A percentile compares a stretch with the other conserved stretches of the same genome.
phyloP scores from a whole-genome alignment of 2,797 vertebrate species.

The Chelonia mydas region DNA sequence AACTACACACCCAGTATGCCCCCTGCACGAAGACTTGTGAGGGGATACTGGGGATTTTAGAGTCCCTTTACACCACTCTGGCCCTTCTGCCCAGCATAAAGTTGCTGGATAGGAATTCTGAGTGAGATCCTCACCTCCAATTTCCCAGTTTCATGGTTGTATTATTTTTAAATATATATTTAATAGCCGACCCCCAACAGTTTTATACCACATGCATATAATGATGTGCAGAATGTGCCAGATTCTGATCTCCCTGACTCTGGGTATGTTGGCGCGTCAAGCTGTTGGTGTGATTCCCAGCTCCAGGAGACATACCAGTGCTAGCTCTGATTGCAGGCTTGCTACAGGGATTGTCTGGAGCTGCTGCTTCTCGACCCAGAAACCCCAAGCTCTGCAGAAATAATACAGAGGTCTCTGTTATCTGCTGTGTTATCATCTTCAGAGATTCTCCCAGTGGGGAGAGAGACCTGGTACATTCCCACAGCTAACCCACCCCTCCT shows the following conservation, averaged over 20 bases:
- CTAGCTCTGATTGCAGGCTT: neutral
- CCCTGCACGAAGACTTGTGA: neutral
- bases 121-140: too few species aligned
- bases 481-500: neutral
- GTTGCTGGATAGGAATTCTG: neutral
- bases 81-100: neutral
- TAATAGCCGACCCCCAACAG: neutral
- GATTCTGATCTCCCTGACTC: neutral
- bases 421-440: too few species aligned
- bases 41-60: neutral
- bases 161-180: neutral
- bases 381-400: neutral
- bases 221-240: too few species aligned
- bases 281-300: too few species aligned
- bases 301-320: neutral
- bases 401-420: neutral
- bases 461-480: neutral
- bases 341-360: too few species aligned
- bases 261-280: neutral
- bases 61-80: too few species aligned
- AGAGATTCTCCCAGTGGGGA: neutral
- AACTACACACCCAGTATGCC: neutral
- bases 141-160: neutral
- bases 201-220: too few species aligned
- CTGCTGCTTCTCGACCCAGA: too few species aligned